Evolutionary conservation across 2,888 invertebrate species (phyloP).

Genomic region (Microctonus hyperodae): DNA sequence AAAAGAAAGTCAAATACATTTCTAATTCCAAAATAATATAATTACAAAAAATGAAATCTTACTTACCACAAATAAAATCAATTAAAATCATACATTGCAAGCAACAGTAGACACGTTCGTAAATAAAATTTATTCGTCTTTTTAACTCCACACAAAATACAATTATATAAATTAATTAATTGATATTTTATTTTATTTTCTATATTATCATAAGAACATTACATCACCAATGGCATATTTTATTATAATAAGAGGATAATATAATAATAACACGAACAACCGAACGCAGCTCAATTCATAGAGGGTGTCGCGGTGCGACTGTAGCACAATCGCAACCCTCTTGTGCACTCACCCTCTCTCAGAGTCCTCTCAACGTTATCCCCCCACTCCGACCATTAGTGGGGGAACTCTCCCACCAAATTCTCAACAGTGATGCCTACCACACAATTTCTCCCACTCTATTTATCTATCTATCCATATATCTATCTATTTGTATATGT

Average conservation of each 20-base stretch:
- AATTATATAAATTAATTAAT: too few relatives aligned
- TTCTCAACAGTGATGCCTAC: not conserved
- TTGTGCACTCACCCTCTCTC: slow-evolving; percentile 42
- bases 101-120: too few relatives aligned
- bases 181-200: too few relatives aligned
- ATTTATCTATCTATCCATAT: slow-evolving; percentile 22
- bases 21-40: too few relatives aligned
- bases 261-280: slow-evolving; percentile 38
- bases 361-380: slow-evolving; percentile 34
- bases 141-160: too few relatives aligned
- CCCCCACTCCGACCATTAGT: slow-evolving; percentile 26
- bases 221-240: not conserved
- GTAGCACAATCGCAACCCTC: slow-evolving; percentile 61
- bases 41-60: too few relatives aligned
- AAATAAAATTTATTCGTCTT: too few relatives aligned
- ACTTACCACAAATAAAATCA: too few relatives aligned
- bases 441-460: not conserved
- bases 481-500: slow-evolving; percentile 12
- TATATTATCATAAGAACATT: not conserved
- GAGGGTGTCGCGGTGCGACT: slow-evolving; percentile 62
- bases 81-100: too few relatives aligned
- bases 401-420: slow-evolving; percentile 18
- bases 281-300: slow-evolving; percentile 55
- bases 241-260: not conserved
- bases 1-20: too few relatives aligned